Percentiles rank a stretch among this genome's conserved stretches.
Conservation (phyloP, 2,888 invertebrate species). For the Agrochola litura region DNA sequence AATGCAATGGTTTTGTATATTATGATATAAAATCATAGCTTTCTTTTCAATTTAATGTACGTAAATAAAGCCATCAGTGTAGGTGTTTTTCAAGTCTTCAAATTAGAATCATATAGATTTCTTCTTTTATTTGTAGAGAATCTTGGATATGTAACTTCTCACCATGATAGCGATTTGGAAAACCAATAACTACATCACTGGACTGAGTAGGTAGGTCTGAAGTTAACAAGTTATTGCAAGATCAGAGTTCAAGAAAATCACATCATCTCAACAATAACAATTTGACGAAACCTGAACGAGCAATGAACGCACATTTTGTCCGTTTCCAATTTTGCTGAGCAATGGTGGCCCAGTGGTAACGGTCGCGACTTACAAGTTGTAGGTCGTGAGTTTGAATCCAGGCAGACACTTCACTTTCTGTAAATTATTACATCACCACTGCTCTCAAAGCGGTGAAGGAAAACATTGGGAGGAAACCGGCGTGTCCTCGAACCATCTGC, state of each 20-base stretch:
- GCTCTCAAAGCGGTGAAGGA: background rate
- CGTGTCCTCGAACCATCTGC: background rate
- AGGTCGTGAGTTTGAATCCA: too few relatives aligned
- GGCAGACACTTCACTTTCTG: too few relatives aligned
- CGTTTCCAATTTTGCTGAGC: background rate
- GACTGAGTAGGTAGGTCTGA: too few relatives aligned
- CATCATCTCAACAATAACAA: background rate
- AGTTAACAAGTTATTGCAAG: background rate
- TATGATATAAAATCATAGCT: background rate
- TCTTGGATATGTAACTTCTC: background rate
- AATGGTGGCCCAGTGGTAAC: background rate
- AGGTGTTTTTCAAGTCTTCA: background rate
- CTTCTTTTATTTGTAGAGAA: background rate
- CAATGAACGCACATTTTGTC: background rate
- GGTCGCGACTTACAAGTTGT: too few relatives aligned
- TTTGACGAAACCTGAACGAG: background rate
- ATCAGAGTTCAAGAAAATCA: background rate
- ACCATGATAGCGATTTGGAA: background rate
- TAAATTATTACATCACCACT: background rate
- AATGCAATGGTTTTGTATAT: constrained; percentile 19
- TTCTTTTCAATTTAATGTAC: constrained; percentile 3
- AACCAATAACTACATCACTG: background rate
- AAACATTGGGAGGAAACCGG: background rate
- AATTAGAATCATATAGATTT: background rate
- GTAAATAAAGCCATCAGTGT: background rate